These are phyloP conservation scores for Cyanoliseus patagonus DNA, from an alignment of 2,113 vertebrate species.

Conservation along the genomic window DNA sequence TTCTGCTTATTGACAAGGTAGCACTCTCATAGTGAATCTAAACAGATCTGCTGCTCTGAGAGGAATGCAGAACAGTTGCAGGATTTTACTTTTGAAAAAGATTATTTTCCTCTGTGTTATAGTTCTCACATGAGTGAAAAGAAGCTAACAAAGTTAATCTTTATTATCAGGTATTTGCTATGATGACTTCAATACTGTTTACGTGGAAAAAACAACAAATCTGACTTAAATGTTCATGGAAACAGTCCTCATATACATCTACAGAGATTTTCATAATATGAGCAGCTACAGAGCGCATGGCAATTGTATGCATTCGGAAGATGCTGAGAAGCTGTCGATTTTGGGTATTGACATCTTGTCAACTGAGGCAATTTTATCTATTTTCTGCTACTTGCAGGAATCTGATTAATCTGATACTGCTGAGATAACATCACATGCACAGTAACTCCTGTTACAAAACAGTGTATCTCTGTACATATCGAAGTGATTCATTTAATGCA, in stretches of 20 bases:
- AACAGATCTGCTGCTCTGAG: background rate
- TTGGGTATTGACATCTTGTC: constrained; percentile 3
- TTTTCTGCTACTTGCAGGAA: background rate
- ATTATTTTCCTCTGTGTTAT: background rate
- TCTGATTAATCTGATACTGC: constrained; percentile 14
- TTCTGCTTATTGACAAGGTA: background rate
- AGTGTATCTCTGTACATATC: background rate
- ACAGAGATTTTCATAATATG: background rate
- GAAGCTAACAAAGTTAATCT: background rate
- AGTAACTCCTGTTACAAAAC: constrained; percentile 33
- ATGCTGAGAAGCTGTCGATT: background rate
- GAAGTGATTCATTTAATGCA: background rate
- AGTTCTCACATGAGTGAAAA: background rate
- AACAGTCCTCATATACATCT: background rate
- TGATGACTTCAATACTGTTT: background rate
- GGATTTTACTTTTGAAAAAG: background rate
- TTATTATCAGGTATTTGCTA: background rate
- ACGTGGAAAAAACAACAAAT: background rate
- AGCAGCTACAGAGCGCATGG: background rate
- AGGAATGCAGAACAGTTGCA: background rate
- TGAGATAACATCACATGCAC: constrained; percentile 23
- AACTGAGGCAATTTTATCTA: background rate
- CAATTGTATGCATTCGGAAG: background rate
- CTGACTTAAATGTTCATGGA: background rate
- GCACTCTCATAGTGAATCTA: background rate